Evolutionary conservation across 1,140 invertebrate genomes (phyloP), one percentile per base, ranked within the genome.

Genomic region (Arctopsyche grandis): DNA sequence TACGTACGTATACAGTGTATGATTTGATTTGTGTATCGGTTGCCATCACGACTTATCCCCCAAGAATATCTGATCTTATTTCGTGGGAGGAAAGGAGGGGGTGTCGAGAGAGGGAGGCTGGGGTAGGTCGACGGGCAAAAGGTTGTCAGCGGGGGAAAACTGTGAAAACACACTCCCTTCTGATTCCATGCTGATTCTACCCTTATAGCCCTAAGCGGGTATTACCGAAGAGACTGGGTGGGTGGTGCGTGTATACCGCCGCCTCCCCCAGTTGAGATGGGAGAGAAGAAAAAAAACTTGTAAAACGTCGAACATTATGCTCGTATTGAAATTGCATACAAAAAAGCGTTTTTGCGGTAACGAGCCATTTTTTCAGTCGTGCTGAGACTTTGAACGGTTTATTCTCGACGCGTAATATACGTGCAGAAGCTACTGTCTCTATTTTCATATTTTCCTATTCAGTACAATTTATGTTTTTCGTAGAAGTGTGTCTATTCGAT

Each of bases 301-400:
- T 43, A 48, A 38, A 22, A 24, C 7, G 16, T 10, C 38, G 16
- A 52, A 48, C 70, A 48, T 73, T 73, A 52, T 19, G 21, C 21
- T 43, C 44, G 71, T 56, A 74, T 74, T 74, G 44, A 56, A 26
- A 56, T 46, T 74, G 71, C 71, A 74, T 74, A 56, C 48, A 56
- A 74, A 74, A 56, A 24, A 19, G 21, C 10, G 26, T 22, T 60
- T 24, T 26, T 22, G 63, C 10, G 29, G 38, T 46, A 46, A 71
- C 19, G 69, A 46, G 69, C 38, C n/a, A 24, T 71, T 71, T 24
- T 16, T n/a, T n/a, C n/a, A n/a, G n/a, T n/a, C n/a, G n/a, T n/a
- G n/a, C n/a, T n/a, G n/a, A n/a, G n/a, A n/a, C n/a, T n/a, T n/a
- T n/a, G n/a, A n/a, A n/a, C n/a, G n/a, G n/a, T n/a, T n/a, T n/a